Evolutionary conservation across 2,113 vertebrate genomes (phyloP), one percentile per base, ranked within the genome.

Genomic region (Crotalus viridis): DNA sequence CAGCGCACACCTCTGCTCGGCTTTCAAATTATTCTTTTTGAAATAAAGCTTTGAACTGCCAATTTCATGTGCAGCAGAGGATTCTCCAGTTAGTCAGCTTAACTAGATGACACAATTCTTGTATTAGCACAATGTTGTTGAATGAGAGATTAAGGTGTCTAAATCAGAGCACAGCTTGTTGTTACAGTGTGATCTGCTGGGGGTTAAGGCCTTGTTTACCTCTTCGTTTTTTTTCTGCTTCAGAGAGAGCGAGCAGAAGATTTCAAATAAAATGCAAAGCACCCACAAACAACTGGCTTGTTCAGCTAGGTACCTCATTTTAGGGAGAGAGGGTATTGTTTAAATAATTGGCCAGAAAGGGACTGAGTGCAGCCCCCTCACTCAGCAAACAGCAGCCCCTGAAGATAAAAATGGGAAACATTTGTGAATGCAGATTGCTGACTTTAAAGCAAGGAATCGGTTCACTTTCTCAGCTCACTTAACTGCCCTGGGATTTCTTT

Each of bases 341-440:
- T 94, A 43, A 89, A 56, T 6, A 43, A 69, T 64, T 94, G 92
- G 46, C n/a, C 89, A 61, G 9, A 0, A 0, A 91, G 0, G n/a
- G 86, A 52, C 61, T 69, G 61, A 90, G 89, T 93, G 89, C 87
- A 94, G 88, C 92, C 93, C 93, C 90, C 85, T 86, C 93, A 93
- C 54, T 52, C 85, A 95, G 94, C 92, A 91, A 90, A 90, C 74
- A 93, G 93, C 90, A 95, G 93, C 56, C 56, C 0, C 26, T n/a
- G 0, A n/a, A 43, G 59, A 90, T 51, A 94, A 59, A 96, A 94
- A 86, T 51, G 59, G 39, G 57, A 93, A 94, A 90, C 0, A 0
- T 96, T 94, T 95, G 26, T 33, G 33, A 95, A 88, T 56, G 91
- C 12, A 94, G 26, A 56, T 85, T 89, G 91, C 81, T 69, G 96